Evolutionary conservation across 1,140 invertebrate species (phyloP).

Genomic region (Zaprionus capensis): DNA sequence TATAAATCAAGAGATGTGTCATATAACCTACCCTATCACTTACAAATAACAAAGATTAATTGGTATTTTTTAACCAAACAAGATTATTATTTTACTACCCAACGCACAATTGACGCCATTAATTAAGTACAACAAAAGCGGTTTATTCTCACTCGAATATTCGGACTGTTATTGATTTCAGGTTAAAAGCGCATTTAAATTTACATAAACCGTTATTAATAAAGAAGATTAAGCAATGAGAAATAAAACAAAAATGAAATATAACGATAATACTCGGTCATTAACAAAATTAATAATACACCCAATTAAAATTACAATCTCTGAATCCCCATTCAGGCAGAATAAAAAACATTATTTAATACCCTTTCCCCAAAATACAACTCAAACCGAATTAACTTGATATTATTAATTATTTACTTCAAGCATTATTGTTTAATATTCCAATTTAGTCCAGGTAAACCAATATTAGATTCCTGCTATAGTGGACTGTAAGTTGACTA

Average conservation of each 20-base stretch:
- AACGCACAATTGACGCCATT: slow-evolving; percentile 49
- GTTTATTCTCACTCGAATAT: slow-evolving; percentile 35
- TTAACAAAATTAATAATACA: slow-evolving; percentile 45
- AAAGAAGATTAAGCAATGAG: slow-evolving; percentile 57
- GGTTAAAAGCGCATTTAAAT: slow-evolving; percentile 72
- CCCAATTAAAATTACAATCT: not conserved
- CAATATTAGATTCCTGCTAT: too few relatives aligned
- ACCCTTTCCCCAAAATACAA: not conserved
- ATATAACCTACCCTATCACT: not conserved
- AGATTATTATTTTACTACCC: slow-evolving; percentile 26
- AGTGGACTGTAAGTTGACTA: too few relatives aligned
- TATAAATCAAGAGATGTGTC: not conserved
- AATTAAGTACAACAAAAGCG: slow-evolving; percentile 66
- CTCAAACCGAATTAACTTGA: too few relatives aligned
- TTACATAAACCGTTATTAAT: slow-evolving; percentile 79
- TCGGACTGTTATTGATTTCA: slow-evolving; percentile 66
- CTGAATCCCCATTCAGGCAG: not conserved
- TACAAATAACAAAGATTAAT: slow-evolving; percentile 14
- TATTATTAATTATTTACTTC: not conserved
- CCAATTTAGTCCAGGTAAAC: not conserved
- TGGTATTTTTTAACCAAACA: slow-evolving; percentile 31
- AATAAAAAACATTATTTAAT: not conserved
- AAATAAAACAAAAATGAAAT: slow-evolving; percentile 21
- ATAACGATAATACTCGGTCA: slow-evolving; percentile 18
- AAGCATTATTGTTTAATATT: not conserved